Evolutionary conservation across 2,113 vertebrate species (phyloP).

Genomic region (Scomber scombrus): DNA sequence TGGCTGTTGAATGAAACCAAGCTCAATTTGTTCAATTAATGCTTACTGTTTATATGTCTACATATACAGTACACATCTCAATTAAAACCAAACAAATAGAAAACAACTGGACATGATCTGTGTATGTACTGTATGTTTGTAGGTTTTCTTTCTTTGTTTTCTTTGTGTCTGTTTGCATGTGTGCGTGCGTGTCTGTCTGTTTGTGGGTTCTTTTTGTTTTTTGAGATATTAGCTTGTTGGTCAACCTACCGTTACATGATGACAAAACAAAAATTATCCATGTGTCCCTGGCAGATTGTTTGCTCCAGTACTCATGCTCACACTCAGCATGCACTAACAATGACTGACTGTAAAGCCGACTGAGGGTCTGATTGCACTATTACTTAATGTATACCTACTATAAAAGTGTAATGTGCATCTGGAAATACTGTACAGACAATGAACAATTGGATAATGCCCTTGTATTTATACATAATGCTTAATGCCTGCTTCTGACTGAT

Average conservation of each 20-base stretch:
- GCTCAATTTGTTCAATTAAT: not conserved
- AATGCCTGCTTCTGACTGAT: conserved; percentile 70
- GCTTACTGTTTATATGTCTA: not conserved
- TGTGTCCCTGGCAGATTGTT: conserved; percentile 57
- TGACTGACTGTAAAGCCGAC: conserved; percentile 43
- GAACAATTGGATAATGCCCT: conserved; percentile 60
- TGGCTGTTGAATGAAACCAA: not conserved
- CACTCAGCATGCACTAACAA: not conserved
- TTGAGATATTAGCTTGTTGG: conserved; percentile 50
- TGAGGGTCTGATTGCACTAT: conserved; percentile 41
- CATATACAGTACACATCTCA: not conserved
- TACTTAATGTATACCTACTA: conserved; percentile 66
- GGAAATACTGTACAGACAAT: conserved; percentile 58
- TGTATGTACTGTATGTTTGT: not conserved
- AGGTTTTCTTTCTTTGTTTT: not conserved
- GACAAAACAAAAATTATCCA: conserved; percentile 62
- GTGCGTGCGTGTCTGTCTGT: too few species aligned
- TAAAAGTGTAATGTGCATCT: conserved; percentile 70
- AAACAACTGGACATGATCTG: not conserved
- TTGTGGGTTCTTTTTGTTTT: conserved; percentile 3
- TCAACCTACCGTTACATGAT: conserved; percentile 57
- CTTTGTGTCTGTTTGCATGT: not conserved
- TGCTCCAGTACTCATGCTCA: conserved; percentile 42
- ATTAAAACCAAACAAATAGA: conserved; percentile 5
- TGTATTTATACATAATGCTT: conserved; percentile 64